Evolutionary conservation across 2,797 vertebrate species (phyloP).

Genomic region (Hephaestus fuliginosus): DNA sequence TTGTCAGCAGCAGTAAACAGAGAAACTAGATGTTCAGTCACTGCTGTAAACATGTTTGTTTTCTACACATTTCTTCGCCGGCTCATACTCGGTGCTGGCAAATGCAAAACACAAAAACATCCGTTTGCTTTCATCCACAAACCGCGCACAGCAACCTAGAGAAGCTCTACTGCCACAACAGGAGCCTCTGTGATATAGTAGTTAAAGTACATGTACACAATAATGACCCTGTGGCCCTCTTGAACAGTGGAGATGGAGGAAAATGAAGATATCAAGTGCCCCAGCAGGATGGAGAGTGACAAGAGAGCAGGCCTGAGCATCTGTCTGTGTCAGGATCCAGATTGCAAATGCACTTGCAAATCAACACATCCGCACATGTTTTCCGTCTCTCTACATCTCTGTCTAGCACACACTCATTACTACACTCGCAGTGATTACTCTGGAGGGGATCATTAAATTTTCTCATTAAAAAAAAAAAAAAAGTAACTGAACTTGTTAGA

Average conservation of each 20-base stretch:
- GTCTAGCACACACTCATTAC: constrained; percentile 36
- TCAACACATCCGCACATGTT: constrained; percentile 58
- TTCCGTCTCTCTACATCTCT: constrained; percentile 40
- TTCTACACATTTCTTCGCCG: constrained; percentile 39
- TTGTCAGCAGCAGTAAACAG: constrained; percentile 21
- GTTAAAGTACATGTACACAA: constrained; percentile 10
- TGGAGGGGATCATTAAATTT: constrained; percentile 34
- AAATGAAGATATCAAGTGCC: constrained; percentile 68
- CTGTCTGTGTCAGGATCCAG: constrained; percentile 74
- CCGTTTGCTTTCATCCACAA: constrained; percentile 26
- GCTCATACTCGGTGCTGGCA: not conserved
- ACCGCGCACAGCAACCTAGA: constrained; percentile 2
- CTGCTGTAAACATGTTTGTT: constrained; percentile 58
- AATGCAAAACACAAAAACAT: constrained; percentile 37
- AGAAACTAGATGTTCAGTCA: constrained; percentile 30
- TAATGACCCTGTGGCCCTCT: constrained; percentile 36
- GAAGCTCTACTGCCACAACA: not conserved
- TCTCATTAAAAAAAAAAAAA: constrained; percentile 26
- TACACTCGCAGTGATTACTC: constrained; percentile 39
- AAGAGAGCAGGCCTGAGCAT: constrained; percentile 71
- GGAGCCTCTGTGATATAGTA: not conserved
- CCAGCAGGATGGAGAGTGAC: constrained; percentile 70
- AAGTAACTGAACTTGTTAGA: constrained; percentile 7
- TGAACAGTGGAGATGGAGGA: constrained; percentile 28
- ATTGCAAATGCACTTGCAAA: constrained; percentile 63